Base-by-base conservation (phyloP, 2,797 vertebrate genomes). In the Molossus molossus region DNA sequence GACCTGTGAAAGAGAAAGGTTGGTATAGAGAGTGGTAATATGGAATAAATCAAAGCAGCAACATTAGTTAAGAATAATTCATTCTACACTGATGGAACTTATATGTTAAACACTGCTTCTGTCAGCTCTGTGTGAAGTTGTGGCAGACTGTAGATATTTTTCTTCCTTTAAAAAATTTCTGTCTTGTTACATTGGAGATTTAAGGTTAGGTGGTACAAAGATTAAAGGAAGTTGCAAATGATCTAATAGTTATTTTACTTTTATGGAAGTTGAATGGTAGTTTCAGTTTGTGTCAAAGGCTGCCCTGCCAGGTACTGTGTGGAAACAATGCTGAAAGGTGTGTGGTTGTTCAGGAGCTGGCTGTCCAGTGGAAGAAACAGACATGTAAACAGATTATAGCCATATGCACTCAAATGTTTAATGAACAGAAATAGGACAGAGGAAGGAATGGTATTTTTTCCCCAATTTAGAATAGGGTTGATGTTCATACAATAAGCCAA, bases 261-360 rank as follows among this genome's bases (percentile, higher is more conserved):
- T 80, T 87, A 37, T 15, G 27, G 72, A 67, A 57, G 37, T 73
- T 92, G 40, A 95, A 58, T 60, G 48, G 53, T 89, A 15, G 9
- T 80, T 95, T 65, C 87, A 75, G 37, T 72, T 69, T 94, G 53
- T 89, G 79, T 94, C 55, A 72, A 27, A 60, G 37, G 40, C 79
- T 96, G 37, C 6, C 14, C 50, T 76, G 21, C 87, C 53, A 80
- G 58, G 48, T 75, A 75, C 2, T 15, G 11, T 27, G 64, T 48
- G 37, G 40, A 60, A 96, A 60, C 65, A 75, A 27, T 48, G 62
- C 72, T 91, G 92, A 96, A 97, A 96, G 91, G 50, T 65, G 82
- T 95, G 33, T 75, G 29, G 45, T 91, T 6, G 29, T 72, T 84
- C 17, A 67, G 86, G 76, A 95, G 60, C 85, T 62, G 57, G 45